Percentiles rank a stretch among this genome's conserved stretches.
Evolutionary conservation across 2,113 vertebrate genomes (phyloP).

Genomic region (Campylomormyrus tamandua): DNA sequence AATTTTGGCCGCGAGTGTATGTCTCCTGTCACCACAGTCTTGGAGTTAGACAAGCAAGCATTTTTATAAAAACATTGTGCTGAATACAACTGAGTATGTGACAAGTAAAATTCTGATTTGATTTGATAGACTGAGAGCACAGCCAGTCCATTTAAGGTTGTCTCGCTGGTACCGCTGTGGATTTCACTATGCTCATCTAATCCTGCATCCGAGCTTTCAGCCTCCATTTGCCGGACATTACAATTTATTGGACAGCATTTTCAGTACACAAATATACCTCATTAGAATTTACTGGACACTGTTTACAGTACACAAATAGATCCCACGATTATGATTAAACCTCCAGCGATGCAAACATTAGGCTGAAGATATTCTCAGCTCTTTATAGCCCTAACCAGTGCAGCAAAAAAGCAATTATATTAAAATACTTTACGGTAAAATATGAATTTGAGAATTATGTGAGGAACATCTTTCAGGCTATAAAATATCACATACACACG

Average conservation of each 20-base stretch:
- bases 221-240: not conserved
- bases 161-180: not conserved
- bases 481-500: not conserved
- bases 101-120: not conserved
- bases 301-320: not conserved
- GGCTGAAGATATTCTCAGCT: not conserved
- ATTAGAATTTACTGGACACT: not conserved
- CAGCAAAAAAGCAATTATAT: not conserved
- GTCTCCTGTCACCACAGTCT: not conserved
- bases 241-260: not conserved
- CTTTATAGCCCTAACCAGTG: not conserved
- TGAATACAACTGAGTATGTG: too few relatives aligned
- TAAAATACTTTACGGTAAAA: not conserved
- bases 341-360: not conserved
- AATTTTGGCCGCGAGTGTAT: not conserved
- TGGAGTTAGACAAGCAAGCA: not conserved
- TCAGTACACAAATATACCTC: not conserved
- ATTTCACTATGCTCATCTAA: not conserved
- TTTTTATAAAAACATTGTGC: too few relatives aligned
- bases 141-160: not conserved
- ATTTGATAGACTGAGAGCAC: not conserved
- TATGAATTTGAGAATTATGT: not conserved
- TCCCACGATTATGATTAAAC: not conserved
- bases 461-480: not conserved
- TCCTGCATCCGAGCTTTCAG: not conserved